Conservation (phyloP, 2,797 vertebrate genomes). For the Phoxinus dragarum region DNA sequence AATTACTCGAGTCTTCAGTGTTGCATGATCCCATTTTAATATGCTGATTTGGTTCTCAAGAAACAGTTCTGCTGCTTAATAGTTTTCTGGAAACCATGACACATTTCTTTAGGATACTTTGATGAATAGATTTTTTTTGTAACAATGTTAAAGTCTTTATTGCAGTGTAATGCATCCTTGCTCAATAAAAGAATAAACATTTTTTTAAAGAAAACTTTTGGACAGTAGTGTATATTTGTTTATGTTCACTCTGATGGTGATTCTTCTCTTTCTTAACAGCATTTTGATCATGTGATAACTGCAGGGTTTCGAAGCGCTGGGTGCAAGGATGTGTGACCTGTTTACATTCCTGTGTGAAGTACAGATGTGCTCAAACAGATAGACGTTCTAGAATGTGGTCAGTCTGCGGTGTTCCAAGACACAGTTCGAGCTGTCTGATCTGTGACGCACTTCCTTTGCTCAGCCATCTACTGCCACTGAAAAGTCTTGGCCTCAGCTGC, state of each 20-base stretch:
- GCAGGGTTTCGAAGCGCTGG: background rate
- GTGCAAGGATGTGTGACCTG: slow-evolving; percentile 57
- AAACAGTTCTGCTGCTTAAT: background rate
- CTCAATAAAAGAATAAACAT: accelerated
- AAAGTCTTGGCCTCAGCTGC: slow-evolving; percentile 76
- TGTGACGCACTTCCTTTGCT: slow-evolving; percentile 76
- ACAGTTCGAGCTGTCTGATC: slow-evolving; percentile 60
- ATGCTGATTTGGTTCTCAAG: background rate
- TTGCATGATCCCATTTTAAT: background rate
- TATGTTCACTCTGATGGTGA: background rate
- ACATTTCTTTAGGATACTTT: background rate
- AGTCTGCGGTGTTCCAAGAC: slow-evolving; percentile 61
- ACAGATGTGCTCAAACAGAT: slow-evolving; percentile 52
- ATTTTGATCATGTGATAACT: slow-evolving; percentile 23
- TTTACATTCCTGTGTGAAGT: slow-evolving; percentile 59
- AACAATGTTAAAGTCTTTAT: background rate
- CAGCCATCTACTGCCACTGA: slow-evolving; percentile 74
- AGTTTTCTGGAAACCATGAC: background rate
- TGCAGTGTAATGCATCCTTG: background rate
- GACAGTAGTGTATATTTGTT: background rate
- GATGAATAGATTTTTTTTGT: background rate
- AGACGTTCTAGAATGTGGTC: slow-evolving; percentile 53
- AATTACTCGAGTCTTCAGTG: background rate
- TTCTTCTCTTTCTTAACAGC: slow-evolving; percentile 5
- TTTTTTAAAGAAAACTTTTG: too few species aligned